Evolutionary conservation across 2,797 vertebrate species (phyloP), one percentile per base, ranked within the genome.

Genomic region (Acanthurus leucopareius): DNA sequence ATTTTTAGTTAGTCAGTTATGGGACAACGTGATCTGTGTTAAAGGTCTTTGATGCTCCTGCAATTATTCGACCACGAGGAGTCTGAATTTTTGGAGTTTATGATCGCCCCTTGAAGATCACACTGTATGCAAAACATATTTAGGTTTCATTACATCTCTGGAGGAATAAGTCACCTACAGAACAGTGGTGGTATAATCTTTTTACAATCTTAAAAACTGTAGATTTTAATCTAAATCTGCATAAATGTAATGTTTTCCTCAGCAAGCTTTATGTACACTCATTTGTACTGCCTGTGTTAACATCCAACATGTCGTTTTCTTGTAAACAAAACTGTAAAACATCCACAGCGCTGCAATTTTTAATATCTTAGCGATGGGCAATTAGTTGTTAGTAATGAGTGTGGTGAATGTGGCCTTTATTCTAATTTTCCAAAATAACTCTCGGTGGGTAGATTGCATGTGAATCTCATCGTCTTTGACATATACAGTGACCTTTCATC

Each of bases 401-500:
- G 48, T 15, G 57, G 38, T 69, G 17, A 16, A 10, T 65, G 35
- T 54, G 35, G 19, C 44, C 48, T 71, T 61, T 63, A 47, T 35
- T 32, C 52, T 61, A 25, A 47, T 45, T 20, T 22, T 57, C 16
- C 10, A 25, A 28, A 6, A 56, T 62, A 25, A 32, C 15, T 63
- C 56, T 45, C 20, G 35, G 60, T 25, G 25, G 10, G 28, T 32
- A 60, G 47, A 69, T 58, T 65, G 73, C 48, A 32, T 61, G 69
- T 59, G 73, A 66, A 77, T 81, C 57, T 75, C 65, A 69, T 77
- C 52, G 56, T 64, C 70, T 84, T 15, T 71, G 48, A 69, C 38
- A 73, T 66, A 82, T 73, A 71, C 69, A 2, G 11, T 85, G 88
- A 88, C 85, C 86, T 88, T 87, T 89, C 63, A 67, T 42, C 15